Conservation (phyloP, 2,888 invertebrate species). For the Parnassius glacialis region DNA sequence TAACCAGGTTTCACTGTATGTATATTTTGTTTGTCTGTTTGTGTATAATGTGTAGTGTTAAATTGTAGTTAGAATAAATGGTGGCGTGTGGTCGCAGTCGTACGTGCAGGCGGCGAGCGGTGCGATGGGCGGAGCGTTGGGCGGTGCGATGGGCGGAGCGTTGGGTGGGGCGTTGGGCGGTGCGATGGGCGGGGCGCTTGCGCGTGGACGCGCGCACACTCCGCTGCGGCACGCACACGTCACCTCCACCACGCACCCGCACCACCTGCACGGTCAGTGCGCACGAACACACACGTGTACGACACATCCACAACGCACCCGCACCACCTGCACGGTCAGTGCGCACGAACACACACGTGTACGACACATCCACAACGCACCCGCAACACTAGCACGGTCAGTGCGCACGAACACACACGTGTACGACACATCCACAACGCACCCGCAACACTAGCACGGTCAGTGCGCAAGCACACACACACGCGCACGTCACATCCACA, state of each 20-base stretch:
- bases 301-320: too few species aligned
- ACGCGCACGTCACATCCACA: too few species aligned
- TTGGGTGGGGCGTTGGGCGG: conserved; percentile 43
- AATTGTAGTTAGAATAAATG: conserved; percentile 1
- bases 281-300: too few species aligned
- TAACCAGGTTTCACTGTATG: conserved; percentile 13
- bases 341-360: too few species aligned
- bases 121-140: conserved; percentile 35
- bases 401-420: too few species aligned
- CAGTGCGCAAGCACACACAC: too few species aligned
- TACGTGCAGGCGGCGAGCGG: conserved; percentile 47
- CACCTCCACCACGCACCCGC: conserved; percentile 84
- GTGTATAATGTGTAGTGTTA: background rate
- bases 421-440: too few species aligned
- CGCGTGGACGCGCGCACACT: conserved; percentile 56
- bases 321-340: too few species aligned
- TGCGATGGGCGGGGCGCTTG: conserved; percentile 41
- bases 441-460: too few species aligned
- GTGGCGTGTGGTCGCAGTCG: conserved; percentile 41
- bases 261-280: conserved; percentile 75
- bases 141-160: conserved; percentile 39
- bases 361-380: too few species aligned
- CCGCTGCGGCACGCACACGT: conserved; percentile 81
- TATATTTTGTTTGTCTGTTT: background rate
- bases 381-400: conserved; percentile 32